Base-by-base conservation (phyloP, 2,888 invertebrate genomes). In the Cephus rjabovi region DNA sequence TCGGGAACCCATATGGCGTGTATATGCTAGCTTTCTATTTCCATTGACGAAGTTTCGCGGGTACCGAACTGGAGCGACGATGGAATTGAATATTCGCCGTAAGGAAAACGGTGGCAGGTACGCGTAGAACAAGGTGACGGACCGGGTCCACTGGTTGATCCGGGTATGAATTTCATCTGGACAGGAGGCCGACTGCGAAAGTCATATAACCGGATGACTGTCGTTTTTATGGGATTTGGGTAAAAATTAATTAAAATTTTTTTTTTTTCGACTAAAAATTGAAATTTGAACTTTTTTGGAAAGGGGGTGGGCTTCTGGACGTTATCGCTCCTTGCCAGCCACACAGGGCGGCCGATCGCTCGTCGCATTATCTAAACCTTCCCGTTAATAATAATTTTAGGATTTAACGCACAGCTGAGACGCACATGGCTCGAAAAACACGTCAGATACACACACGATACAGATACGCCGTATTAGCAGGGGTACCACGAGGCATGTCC, bases 331-430 rank as follows among this genome's bases (percentile, higher is more conserved):
- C 56, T 15, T 56, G 23, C 9, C 23, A 56, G 1, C 56, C 56
- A 9, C 56, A 56, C 56, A 56, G 56, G 23, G 9, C 56, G 56
- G 15, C 15, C 6, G 40, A 15, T 40, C 40, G 40, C 15, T 15
- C 40, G 15, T 70, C 70, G 70, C 33, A 1, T 71, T 1, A 71
- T 31, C 71, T 1, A 23, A 71, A 70, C 11, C 31, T 31, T 30
- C 12, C 31, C 33, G 74, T 15, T 71, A 12, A 34, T 80, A 83
- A 86, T 85, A 87, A 87, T 89, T 87, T 85, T 78, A 81, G 86
- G 86, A 87, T 87, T 87, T 86, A 86, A 85, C 83, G 81, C 86
- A 87, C 88, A 88, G 88, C 89, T 87, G 89, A 87, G 85, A 82
- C 82, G 84, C 88, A 88, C 88, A 86, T 89, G 88, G 85, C 81